These are phyloP conservation scores for Probosciger aterrimus DNA, from an alignment of 2,113 vertebrate genomes.

Conservation along the genomic window DNA sequence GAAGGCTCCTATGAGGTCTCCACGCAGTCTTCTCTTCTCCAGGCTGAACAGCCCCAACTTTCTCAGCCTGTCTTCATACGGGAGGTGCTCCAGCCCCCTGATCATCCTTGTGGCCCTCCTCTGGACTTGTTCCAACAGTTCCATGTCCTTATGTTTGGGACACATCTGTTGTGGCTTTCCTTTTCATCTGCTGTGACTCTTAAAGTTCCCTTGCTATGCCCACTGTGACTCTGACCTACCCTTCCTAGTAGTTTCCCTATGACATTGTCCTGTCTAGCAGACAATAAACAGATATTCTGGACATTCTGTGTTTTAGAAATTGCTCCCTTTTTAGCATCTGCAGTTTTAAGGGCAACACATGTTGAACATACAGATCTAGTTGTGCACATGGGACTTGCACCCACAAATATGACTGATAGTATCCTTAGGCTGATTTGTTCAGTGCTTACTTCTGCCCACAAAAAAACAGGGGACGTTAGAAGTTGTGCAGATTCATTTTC, in stretches of 20 bases:
- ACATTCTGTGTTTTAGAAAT: not conserved
- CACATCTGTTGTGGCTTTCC: not conserved
- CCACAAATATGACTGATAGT: not conserved
- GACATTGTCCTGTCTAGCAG: not conserved
- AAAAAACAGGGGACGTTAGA: not conserved
- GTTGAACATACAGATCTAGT: not conserved
- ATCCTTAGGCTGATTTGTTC: not conserved
- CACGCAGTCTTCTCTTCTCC: not conserved
- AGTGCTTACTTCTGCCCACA: fast-evolving
- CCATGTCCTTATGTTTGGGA: not conserved
- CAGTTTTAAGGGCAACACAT: not conserved
- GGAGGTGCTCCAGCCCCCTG: not conserved
- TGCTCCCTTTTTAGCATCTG: not conserved
- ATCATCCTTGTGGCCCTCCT: not conserved
- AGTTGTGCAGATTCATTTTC: not conserved
- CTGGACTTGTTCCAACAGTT: not conserved
- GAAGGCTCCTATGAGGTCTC: not conserved
- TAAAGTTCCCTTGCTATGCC: not conserved
- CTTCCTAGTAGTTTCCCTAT: not conserved
- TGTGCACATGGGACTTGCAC: not conserved
- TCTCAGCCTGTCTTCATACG: not conserved
- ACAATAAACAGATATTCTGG: not conserved
- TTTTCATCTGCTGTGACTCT: not conserved
- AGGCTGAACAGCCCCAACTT: not conserved
- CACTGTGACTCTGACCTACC: not conserved